Evolutionary conservation across 2,113 vertebrate species (phyloP).

Genomic region (Balaeniceps rex): DNA sequence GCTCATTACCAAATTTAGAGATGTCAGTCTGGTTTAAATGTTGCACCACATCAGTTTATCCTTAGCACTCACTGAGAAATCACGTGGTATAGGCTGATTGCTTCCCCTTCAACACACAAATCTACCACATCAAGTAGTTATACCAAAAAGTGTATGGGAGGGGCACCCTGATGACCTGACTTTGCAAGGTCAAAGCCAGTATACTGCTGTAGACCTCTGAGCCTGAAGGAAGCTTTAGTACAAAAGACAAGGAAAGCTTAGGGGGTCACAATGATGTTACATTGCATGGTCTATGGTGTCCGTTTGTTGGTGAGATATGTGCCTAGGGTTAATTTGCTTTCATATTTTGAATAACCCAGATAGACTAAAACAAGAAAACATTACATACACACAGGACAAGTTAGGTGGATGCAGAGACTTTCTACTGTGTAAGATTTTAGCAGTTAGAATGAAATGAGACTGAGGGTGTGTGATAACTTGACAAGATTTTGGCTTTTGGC

Average conservation of each 20-base stretch:
- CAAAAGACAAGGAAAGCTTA: background rate
- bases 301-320: background rate
- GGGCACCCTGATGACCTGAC: too few species aligned
- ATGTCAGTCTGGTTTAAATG: background rate
- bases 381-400: background rate
- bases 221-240: background rate
- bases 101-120: background rate
- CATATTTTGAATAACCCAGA: background rate
- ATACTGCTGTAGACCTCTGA: background rate
- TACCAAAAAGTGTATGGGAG: background rate
- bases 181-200: background rate
- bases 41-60: background rate
- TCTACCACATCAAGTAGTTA: background rate
- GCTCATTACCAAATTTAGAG: background rate
- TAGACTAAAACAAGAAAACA: background rate
- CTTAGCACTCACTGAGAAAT: background rate
- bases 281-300: background rate
- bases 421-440: background rate
- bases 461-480: background rate
- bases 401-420: background rate
- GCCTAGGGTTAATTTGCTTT: background rate
- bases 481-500: background rate
- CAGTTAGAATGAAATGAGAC: background rate
- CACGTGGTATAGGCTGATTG: background rate
- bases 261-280: background rate